A percentile compares a stretch with the other conserved stretches of the same genome.
phyloP scores from a whole-genome alignment of 2,797 vertebrate species.

The Hyperoplus lanceolatus region DNA sequence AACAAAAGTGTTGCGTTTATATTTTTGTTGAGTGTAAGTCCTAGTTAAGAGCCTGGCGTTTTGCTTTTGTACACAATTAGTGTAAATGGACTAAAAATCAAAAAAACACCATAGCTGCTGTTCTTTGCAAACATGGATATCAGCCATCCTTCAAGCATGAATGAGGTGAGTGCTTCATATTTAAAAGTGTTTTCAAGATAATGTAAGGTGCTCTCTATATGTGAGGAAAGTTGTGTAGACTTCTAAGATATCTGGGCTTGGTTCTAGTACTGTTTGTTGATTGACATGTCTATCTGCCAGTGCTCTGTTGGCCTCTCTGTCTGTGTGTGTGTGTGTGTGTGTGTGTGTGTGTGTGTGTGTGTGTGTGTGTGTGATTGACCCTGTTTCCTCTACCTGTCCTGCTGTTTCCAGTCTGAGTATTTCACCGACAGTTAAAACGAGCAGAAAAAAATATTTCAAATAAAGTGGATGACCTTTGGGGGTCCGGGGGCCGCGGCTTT shows the following conservation, averaged over 20 bases:
- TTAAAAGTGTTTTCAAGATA: background rate
- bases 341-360: no score
- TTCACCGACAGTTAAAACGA: slow-evolving; percentile 23
- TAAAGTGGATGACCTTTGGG: slow-evolving; percentile 38
- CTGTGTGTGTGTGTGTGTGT: background rate
- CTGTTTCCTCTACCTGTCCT: background rate
- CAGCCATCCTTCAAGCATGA: background rate
- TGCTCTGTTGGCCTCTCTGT: slow-evolving; percentile 1
- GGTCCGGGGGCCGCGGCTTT: slow-evolving; percentile 40
- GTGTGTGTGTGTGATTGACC: background rate
- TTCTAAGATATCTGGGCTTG: no score
- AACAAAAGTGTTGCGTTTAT: no score
- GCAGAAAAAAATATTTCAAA: slow-evolving; percentile 38
- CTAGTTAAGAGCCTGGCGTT: background rate
- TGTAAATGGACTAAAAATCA: background rate
- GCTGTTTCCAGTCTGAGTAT: slow-evolving; percentile 29
- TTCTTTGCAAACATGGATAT: slow-evolving; percentile 2
- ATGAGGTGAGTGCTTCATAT: slow-evolving; percentile 28
- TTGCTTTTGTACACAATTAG: background rate
- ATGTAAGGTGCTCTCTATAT: background rate
- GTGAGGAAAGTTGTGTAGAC: no score
- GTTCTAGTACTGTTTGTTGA: background rate
- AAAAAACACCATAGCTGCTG: slow-evolving; percentile 12
- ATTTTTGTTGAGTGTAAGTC: no score
- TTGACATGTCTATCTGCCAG: slow-evolving; percentile 13